Evolutionary conservation across 2,888 invertebrate genomes (phyloP).

Genomic region (Physocephala rufipes): DNA sequence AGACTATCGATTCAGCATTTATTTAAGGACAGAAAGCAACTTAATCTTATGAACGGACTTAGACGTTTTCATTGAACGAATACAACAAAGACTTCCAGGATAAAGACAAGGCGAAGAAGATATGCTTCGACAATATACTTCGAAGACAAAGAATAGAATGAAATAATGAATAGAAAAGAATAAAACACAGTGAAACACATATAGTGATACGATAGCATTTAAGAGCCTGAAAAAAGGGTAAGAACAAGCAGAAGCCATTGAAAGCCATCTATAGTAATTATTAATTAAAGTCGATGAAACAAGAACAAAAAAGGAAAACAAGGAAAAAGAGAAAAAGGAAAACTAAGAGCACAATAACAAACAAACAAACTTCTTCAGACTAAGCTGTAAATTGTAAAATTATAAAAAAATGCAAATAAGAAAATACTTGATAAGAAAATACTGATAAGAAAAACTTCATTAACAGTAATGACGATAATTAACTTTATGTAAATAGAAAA

Average conservation of each 20-base stretch:
- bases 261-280: neutral
- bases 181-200: neutral
- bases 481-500: neutral
- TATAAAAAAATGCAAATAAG: too few relatives aligned
- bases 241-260: neutral
- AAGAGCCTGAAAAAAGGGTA: neutral
- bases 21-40: neutral
- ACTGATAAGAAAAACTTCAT: neutral
- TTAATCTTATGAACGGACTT: too few relatives aligned
- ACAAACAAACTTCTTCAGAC: neutral
- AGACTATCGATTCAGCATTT: neutral
- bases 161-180: neutral
- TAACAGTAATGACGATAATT: neutral
- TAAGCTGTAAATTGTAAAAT: neutral
- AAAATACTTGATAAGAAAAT: neutral
- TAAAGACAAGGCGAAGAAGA: neutral
- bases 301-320: neutral
- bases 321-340: neutral
- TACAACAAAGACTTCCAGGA: conserved; percentile 3
- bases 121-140: neutral
- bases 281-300: neutral
- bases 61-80: neutral
- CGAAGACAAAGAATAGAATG: neutral
- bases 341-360: neutral
- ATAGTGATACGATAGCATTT: neutral